These are phyloP conservation scores for Seriola aureovittata DNA, from an alignment of 2,113 vertebrate species.

Conservation along the genomic window DNA sequence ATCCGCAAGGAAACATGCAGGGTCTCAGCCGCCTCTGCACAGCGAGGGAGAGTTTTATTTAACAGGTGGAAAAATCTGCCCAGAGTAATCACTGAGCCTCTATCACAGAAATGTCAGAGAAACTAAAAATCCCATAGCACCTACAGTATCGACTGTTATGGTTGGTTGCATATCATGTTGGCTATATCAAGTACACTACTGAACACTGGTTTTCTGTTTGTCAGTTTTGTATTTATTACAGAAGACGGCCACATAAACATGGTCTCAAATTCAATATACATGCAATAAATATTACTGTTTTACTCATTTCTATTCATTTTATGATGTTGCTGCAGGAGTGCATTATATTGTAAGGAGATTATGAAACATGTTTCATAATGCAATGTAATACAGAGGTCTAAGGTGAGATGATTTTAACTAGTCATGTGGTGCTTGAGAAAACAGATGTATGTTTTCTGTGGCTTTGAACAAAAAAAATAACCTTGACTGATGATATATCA, in stretches of 20 bases:
- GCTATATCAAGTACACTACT: constrained; percentile 53
- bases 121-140: constrained; percentile 62
- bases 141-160: constrained; percentile 64
- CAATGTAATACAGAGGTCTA: constrained; percentile 8
- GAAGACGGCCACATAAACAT: constrained; percentile 19
- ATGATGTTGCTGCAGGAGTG: constrained; percentile 17
- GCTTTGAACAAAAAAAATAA: not conserved
- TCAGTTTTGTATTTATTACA: constrained; percentile 45
- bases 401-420: constrained; percentile 23
- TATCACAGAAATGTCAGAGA: constrained; percentile 66
- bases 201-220: constrained; percentile 55
- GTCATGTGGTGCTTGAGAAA: constrained; percentile 18
- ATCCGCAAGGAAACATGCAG: constrained; percentile 76
- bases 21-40: constrained; percentile 60
- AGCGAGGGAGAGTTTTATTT: constrained; percentile 66
- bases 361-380: constrained; percentile 20
- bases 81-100: constrained; percentile 45
- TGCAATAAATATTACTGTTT: constrained; percentile 18
- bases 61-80: constrained; percentile 60
- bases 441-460: not conserved
- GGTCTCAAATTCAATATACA: constrained; percentile 24
- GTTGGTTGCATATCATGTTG: constrained; percentile 68
- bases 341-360: constrained; percentile 20
- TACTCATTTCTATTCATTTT: constrained; percentile 6
- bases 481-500: not conserved